Conservation (phyloP, 1,140 invertebrate genomes). For the Lepidurus packardi region DNA sequence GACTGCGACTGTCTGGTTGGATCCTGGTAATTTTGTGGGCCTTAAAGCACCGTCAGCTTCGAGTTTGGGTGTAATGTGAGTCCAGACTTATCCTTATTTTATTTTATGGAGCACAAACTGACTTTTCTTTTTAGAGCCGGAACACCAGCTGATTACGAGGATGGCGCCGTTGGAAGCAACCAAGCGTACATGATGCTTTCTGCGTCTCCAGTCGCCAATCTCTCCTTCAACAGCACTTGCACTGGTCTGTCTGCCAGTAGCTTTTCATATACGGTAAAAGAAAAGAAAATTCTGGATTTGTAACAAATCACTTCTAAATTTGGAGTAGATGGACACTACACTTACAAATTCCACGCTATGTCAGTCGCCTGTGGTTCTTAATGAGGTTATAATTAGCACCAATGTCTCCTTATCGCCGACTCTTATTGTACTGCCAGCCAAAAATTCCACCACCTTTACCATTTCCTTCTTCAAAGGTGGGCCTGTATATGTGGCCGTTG, state of each 20-base stretch:
- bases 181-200: background rate
- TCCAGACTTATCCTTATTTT: background rate
- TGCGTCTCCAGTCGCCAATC: background rate
- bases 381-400: background rate
- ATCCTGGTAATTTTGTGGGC: background rate
- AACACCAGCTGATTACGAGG: background rate
- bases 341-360: background rate
- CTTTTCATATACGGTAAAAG: background rate
- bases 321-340: background rate
- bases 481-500: background rate
- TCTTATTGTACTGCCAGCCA: background rate
- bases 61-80: background rate
- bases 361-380: background rate
- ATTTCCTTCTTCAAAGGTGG: slow-evolving; percentile 1
- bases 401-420: background rate
- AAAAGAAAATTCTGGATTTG: no score
- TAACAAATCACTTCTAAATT: background rate
- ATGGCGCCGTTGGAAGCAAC: background rate
- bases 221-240: background rate
- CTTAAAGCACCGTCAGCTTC: background rate
- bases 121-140: background rate
- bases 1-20: background rate
- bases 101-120: background rate
- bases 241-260: background rate
- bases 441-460: background rate